A percentile compares a stretch with the other conserved stretches of the same genome.
These are phyloP conservation scores for Dallia pectoralis DNA, from an alignment of 2,797 vertebrate genomes.

Conservation along the genomic window DNA sequence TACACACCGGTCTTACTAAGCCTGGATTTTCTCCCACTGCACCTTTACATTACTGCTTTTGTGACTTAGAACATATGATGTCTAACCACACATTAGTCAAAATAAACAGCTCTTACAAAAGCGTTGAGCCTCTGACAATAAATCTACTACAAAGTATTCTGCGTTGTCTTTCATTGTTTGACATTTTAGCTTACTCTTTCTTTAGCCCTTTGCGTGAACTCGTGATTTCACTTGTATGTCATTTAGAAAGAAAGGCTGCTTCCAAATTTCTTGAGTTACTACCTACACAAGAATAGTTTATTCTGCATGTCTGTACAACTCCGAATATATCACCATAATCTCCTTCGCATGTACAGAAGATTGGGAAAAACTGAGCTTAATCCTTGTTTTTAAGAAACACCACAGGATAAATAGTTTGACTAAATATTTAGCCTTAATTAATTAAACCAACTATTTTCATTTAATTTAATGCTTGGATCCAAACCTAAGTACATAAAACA, in stretches of 20 bases:
- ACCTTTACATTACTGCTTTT: not conserved
- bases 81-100: not conserved
- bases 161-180: constrained; percentile 1
- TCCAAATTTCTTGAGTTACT: not conserved
- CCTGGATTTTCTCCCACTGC: not conserved
- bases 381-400: too few relatives aligned
- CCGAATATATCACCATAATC: too few relatives aligned
- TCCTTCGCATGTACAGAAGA: too few relatives aligned
- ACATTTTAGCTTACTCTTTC: not conserved
- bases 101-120: not conserved
- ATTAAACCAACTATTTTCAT: too few relatives aligned
- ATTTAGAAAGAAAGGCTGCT: not conserved
- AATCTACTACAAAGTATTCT: not conserved
- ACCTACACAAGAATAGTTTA: too few relatives aligned
- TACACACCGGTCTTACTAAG: not conserved
- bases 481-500: too few relatives aligned
- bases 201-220: not conserved
- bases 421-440: too few relatives aligned
- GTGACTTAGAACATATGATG: not conserved
- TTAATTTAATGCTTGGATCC: too few relatives aligned
- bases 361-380: too few relatives aligned
- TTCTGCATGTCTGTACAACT: too few relatives aligned
- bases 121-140: not conserved
- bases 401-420: too few relatives aligned
- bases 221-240: not conserved